Evolutionary conservation across 2,888 invertebrate genomes (phyloP).

Genomic region (Opisthograptis luteolata): DNA sequence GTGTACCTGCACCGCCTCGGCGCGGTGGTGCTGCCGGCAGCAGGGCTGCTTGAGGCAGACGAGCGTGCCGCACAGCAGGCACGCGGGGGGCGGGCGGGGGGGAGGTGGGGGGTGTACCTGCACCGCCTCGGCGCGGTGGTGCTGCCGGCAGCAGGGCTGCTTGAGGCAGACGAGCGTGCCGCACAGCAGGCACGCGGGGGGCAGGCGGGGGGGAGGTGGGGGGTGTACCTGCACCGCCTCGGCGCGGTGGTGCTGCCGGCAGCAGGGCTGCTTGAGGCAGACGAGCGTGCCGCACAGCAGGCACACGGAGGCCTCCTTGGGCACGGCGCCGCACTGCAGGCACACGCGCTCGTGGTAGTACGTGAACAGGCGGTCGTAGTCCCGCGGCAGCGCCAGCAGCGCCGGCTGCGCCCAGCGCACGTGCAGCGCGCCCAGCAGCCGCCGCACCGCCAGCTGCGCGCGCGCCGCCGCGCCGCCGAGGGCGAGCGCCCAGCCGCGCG

Average conservation of each 20-base stretch:
- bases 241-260: conserved; percentile 91
- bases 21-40: too few relatives aligned
- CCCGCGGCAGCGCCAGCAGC: conserved; percentile 92
- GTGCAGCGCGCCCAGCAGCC: conserved; percentile 89
- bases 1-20: too few relatives aligned
- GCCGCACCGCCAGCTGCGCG: conserved; percentile 81
- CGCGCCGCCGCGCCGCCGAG: conserved; percentile 59
- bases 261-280: conserved; percentile 95
- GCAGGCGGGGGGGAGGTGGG: too few relatives aligned
- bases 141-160: conserved; percentile 93
- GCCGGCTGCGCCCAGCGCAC: conserved; percentile 92
- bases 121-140: conserved; percentile 94
- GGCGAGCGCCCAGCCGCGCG: conserved; percentile 57
- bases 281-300: conserved; percentile 96
- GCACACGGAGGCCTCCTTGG: conserved; percentile 94
- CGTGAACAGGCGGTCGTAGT: conserved; percentile 93
- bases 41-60: too few relatives aligned
- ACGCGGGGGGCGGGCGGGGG: too few relatives aligned
- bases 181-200: too few relatives aligned
- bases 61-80: too few relatives aligned
- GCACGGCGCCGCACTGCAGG: conserved; percentile 94
- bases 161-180: too few relatives aligned
- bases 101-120: too few relatives aligned
- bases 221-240: conserved; percentile 93
- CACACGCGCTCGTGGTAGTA: conserved; percentile 96